Percentiles rank a stretch among this genome's conserved stretches.
Evolutionary conservation across 1,140 invertebrate species (phyloP).

Genomic region (Diploscapter pachys): DNA sequence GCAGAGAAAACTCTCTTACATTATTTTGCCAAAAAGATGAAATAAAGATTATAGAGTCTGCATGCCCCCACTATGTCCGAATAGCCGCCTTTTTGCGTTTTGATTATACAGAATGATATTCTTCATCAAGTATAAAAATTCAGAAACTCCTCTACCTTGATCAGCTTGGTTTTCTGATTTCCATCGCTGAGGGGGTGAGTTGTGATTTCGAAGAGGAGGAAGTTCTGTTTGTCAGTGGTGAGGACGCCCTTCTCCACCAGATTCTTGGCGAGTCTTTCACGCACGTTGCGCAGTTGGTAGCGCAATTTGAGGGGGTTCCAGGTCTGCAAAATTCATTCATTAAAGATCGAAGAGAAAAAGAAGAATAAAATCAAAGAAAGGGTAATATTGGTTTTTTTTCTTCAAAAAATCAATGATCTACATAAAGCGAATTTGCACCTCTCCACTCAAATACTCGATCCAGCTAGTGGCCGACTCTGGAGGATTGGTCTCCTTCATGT

Average conservation of each 20-base stretch:
- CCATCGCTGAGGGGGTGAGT: constrained; percentile 97
- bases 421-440: constrained; percentile 47
- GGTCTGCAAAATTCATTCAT: constrained; percentile 68
- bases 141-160: constrained; percentile 74
- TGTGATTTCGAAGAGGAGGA: constrained; percentile 99
- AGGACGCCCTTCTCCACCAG: constrained; percentile 99
- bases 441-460: constrained; percentile 99
- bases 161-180: constrained; percentile 87
- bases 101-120: too few relatives aligned
- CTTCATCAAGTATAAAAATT: neutral
- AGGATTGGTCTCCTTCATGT: constrained; percentile 93
- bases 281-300: constrained; percentile 96
- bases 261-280: constrained; percentile 97
- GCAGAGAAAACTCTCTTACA: too few relatives aligned
- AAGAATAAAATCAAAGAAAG: neutral
- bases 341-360: neutral
- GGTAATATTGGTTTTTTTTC: neutral
- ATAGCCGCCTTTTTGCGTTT: too few relatives aligned
- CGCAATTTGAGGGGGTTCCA: constrained; percentile 98
- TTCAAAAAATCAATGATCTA: neutral
- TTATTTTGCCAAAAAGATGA: too few relatives aligned
- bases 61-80: too few relatives aligned
- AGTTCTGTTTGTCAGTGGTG: constrained; percentile 99
- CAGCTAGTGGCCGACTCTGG: constrained; percentile 95
- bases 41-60: too few relatives aligned